Evolutionary conservation across 2,888 invertebrate species (phyloP), one percentile per base, ranked within the genome.

Genomic region (Blomia tropicalis): DNA sequence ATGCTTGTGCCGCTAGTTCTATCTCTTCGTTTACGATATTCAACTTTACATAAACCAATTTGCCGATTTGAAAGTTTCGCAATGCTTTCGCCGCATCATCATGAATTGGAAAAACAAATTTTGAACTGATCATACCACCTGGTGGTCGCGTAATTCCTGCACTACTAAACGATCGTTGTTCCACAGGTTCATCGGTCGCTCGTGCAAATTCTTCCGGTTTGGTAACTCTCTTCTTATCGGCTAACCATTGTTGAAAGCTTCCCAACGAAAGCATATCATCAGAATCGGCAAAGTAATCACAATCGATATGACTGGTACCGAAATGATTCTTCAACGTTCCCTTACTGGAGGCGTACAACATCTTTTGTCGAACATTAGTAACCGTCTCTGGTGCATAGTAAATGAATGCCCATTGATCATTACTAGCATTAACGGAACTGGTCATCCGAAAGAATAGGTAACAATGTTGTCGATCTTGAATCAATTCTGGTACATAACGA

Each of bases 301-400:
- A 89, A 70, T 31, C 17, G 17, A 65, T 71, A 43, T 59, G 1
- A 0, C 88, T 84, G 4, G 56, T 30, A 0, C 96, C 96, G 75
- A 98, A 98, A 74, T 95, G 92, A 71, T 84, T 84, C 73, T 95
- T 98, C 30, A 98, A 77, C 0, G 96, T 98, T 1, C 96, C 90
- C 75, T 93, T 90, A 0, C 95, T 96, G 0, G 92, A 93, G 0
- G 96, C 96, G 71, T 93, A 93, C 60, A 98, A 77, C 96, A 98
- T 96, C 76, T 98, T 98, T 71, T 91, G 84, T 63, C 95, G 78
- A 2, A 95, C 75, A 0, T 86, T 47, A n/a, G 7, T 47, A 36
- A 7, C 7, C 7, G 7, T 11, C 51, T 47, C 51, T 7, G 51
- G 51, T 27, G 51, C 7, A n/a, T 47, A 47, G 11, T 11, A 27